A percentile compares a stretch with the other conserved stretches of the same genome.
Evolutionary conservation across 2,888 invertebrate species (phyloP).

Genomic region (Xanthostigma xanthostigma): DNA sequence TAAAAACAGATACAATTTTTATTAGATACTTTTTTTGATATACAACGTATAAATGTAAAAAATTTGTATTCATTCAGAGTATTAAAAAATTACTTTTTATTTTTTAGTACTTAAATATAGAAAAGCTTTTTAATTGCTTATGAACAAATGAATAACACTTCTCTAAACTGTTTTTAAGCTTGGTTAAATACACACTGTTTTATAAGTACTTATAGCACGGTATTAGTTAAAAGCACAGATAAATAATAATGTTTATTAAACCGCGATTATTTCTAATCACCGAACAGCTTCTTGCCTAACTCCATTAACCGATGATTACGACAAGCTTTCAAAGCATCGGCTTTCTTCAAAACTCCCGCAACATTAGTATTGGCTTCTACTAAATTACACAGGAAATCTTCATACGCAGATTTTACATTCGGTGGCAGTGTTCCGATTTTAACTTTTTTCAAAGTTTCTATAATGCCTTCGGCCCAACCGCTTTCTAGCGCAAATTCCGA

Average conservation of each 20-base stretch:
- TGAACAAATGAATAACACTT: no score
- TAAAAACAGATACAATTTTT: background rate
- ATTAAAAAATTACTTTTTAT: no score
- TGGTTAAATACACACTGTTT: no score
- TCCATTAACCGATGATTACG: conserved; percentile 81
- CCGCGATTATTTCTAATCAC: conserved; percentile 42
- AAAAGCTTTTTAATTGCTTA: no score
- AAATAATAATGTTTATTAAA: background rate
- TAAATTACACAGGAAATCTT: conserved; percentile 73
- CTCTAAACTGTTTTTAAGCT: no score
- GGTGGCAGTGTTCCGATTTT: conserved; percentile 67
- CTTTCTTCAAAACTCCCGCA: conserved; percentile 60
- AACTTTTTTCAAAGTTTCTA: conserved; percentile 67
- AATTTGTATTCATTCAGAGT: no score
- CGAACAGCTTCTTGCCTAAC: conserved; percentile 73
- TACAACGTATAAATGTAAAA: no score
- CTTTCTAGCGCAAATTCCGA: conserved; percentile 83
- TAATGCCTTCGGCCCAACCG: conserved; percentile 85
- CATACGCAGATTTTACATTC: conserved; percentile 78
- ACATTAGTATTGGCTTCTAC: conserved; percentile 68
- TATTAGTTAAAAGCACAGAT: background rate
- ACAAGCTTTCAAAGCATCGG: conserved; percentile 68
- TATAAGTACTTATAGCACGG: no score
- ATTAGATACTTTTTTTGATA: no score
- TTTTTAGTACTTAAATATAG: no score